A percentile compares a stretch with the other conserved stretches of the same genome.
These are phyloP conservation scores for Campylomormyrus numenius DNA, from an alignment of 2,113 vertebrate genomes.

Conservation along the genomic window DNA sequence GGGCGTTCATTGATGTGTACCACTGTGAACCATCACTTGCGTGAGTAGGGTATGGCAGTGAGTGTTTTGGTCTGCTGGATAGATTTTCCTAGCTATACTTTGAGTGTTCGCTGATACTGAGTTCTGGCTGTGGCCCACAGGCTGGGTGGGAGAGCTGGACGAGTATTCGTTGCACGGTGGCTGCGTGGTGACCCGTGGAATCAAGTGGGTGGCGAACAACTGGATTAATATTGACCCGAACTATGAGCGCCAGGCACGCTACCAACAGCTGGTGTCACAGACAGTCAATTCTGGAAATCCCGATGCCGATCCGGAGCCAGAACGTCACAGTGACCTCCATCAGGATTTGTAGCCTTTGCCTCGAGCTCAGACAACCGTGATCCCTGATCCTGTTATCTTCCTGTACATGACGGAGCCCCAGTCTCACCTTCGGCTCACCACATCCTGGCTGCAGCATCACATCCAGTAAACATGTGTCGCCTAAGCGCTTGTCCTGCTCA, in stretches of 20 bases:
- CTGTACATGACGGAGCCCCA: neutral
- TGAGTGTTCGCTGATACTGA: neutral
- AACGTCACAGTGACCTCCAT: constrained; percentile 56
- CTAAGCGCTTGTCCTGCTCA: neutral
- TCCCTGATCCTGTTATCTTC: neutral
- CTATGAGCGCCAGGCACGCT: constrained; percentile 71
- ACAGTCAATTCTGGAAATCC: constrained; percentile 48
- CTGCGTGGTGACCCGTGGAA: constrained; percentile 77
- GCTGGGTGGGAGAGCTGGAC: constrained; percentile 92
- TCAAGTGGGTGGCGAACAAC: constrained; percentile 92
- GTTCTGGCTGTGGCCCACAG: constrained; percentile 43
- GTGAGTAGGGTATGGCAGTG: neutral
- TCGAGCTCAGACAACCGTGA: neutral
- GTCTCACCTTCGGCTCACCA: neutral
- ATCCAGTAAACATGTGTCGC: neutral
- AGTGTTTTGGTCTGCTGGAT: neutral
- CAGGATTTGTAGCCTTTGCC: constrained; percentile 48
- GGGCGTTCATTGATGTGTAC: neutral
- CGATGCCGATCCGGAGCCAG: constrained; percentile 41
- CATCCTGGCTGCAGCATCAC: neutral
- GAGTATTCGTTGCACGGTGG: constrained; percentile 90
- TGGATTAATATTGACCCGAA: constrained; percentile 95
- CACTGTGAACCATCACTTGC: neutral
- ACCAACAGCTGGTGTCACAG: constrained; percentile 81
- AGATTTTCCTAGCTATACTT: neutral